A percentile compares a stretch with the other conserved stretches of the same genome.
Conservation (phyloP, 2,888 invertebrate species). For the Trichogramma dendrolimi region DNA sequence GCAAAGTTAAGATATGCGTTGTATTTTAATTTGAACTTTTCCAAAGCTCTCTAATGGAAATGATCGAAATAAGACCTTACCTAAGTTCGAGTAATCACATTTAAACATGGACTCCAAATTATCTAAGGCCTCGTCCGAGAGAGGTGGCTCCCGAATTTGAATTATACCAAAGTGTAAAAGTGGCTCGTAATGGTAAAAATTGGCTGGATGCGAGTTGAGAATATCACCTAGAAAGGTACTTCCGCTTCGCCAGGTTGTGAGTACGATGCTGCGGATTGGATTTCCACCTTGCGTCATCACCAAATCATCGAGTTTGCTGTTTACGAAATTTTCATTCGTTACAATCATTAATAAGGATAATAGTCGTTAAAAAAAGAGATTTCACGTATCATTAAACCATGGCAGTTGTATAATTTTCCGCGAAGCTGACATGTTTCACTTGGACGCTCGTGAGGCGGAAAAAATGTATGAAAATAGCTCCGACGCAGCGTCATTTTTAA, state of each 20-base stretch:
- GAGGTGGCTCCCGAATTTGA: conserved; percentile 72
- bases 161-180: conserved; percentile 76
- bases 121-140: conserved; percentile 64
- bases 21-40: background rate
- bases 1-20: background rate
- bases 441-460: no score
- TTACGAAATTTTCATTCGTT: conserved; percentile 3
- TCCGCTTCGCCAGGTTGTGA: conserved; percentile 88
- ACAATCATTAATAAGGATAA: background rate
- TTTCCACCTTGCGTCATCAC: conserved; percentile 66
- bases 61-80: conserved; percentile 37
- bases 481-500: no score
- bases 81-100: conserved; percentile 72
- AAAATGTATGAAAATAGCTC: no score
- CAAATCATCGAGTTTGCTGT: conserved; percentile 62
- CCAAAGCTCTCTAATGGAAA: background rate
- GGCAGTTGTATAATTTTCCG: no score
- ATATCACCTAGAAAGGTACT: conserved; percentile 86
- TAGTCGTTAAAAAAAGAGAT: background rate
- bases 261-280: conserved; percentile 71
- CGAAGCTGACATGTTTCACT: no score
- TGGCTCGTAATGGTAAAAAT: conserved; percentile 88
- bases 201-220: conserved; percentile 77
- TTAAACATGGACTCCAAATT: conserved; percentile 69
- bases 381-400: no score